Conservation (phyloP, 35 echinoderm and acorn worm species). For the Nesometra sesokonis region DNA sequence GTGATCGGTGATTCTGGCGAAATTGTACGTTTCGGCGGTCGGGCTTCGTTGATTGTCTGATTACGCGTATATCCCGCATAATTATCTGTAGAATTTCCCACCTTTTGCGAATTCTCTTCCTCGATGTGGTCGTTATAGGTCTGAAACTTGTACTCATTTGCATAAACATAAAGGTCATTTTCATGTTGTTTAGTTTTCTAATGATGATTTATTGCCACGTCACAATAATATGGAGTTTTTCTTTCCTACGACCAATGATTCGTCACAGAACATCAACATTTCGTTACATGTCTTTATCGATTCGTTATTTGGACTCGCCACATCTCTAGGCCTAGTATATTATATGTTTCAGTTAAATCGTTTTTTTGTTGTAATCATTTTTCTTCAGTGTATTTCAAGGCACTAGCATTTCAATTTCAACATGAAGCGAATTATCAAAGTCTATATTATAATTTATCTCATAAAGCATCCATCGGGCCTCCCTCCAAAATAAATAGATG, state of each 20-base stretch:
- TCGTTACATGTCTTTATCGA: neutral
- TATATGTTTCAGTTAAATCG: too few relatives aligned
- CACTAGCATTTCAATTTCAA: too few relatives aligned
- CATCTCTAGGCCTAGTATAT: too few relatives aligned
- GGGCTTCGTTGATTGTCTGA: neutral
- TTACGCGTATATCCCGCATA: neutral
- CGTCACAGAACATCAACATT: neutral
- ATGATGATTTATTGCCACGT: neutral
- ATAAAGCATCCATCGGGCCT: too few relatives aligned
- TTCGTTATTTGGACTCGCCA: neutral
- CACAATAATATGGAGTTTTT: neutral
- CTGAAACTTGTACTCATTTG: neutral
- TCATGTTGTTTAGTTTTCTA: neutral
- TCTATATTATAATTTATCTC: too few relatives aligned
- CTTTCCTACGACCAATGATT: neutral
- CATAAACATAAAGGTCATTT: neutral
- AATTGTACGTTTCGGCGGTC: neutral
- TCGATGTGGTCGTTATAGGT: neutral
- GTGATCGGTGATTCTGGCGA: neutral
- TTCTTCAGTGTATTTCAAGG: too few relatives aligned
- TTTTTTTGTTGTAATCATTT: too few relatives aligned
- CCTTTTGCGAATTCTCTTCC: neutral
- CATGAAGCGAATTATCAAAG: too few relatives aligned
- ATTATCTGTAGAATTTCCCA: neutral
- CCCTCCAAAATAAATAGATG: too few relatives aligned